These are phyloP conservation scores for Potamarius usumacintae DNA, from an alignment of 2,113 vertebrate genomes.

Conservation along the genomic window DNA sequence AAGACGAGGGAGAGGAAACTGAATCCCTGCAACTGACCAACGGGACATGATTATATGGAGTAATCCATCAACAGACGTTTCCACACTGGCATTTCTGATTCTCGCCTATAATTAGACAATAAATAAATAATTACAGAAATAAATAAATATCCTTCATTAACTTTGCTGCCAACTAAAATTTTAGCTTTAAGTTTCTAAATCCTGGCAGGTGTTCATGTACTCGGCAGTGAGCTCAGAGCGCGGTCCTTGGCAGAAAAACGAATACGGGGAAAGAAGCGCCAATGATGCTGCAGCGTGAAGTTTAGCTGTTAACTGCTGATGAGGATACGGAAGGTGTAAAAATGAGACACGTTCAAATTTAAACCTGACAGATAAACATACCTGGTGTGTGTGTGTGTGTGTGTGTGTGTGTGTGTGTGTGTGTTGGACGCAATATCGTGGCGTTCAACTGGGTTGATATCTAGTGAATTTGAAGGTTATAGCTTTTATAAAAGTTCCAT, in stretches of 20 bases:
- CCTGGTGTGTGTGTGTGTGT: constrained; percentile 3
- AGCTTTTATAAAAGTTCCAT: background rate
- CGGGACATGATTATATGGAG: background rate
- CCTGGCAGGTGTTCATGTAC: constrained; percentile 13
- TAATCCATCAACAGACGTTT: background rate
- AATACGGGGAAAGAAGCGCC: background rate
- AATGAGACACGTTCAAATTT: constrained; percentile 29
- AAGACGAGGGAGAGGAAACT: background rate
- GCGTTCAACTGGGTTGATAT: background rate
- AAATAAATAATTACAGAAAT: background rate
- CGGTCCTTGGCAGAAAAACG: constrained; percentile 23
- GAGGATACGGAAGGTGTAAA: constrained; percentile 24
- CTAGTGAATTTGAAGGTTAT: background rate
- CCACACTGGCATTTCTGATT: background rate
- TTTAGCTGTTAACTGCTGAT: constrained; percentile 26
- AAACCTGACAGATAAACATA: background rate
- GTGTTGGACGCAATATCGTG: background rate
- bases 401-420: constrained; percentile 21
- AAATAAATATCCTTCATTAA: background rate
- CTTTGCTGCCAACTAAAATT: background rate
- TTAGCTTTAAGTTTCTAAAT: constrained; percentile 8
- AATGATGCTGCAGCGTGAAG: constrained; percentile 9
- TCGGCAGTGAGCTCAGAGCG: background rate
- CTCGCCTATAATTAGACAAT: background rate
- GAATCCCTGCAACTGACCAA: constrained; percentile 25